Evolutionary conservation across 2,113 vertebrate species (phyloP).

Genomic region (Zosterops hypoxanthus): DNA sequence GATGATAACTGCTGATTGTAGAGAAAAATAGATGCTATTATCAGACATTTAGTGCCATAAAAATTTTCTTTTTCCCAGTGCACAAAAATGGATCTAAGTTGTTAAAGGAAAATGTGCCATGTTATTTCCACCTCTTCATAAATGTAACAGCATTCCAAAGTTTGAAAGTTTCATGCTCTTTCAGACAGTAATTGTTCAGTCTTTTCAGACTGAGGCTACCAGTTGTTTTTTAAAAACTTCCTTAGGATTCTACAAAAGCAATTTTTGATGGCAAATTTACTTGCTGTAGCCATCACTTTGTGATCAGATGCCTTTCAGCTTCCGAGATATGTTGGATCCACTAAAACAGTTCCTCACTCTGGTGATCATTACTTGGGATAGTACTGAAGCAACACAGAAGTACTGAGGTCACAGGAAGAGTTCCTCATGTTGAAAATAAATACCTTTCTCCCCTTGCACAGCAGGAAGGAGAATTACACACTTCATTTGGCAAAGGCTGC

Average conservation of each 20-base stretch:
- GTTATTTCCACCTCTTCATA: background rate
- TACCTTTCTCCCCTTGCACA: background rate
- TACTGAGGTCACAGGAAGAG: background rate
- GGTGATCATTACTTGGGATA: background rate
- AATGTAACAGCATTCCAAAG: background rate
- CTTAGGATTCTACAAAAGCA: background rate
- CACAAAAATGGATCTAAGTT: background rate
- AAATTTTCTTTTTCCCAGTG: background rate
- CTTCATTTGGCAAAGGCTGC: background rate
- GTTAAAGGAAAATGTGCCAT: background rate
- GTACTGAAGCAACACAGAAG: background rate
- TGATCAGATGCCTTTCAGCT: background rate
- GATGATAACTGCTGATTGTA: background rate
- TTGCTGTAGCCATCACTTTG: background rate
- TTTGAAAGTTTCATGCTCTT: background rate
- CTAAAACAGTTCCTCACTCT: background rate
- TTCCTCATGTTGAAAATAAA: background rate
- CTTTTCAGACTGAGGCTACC: background rate
- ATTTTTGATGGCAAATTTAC: background rate
- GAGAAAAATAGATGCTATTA: background rate
- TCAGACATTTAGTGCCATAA: background rate
- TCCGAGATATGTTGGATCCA: background rate
- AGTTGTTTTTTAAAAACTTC: background rate
- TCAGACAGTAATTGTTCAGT: background rate
- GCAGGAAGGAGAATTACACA: background rate